Conservation (phyloP, 1,140 invertebrate species). For the Hestina assimilis region DNA sequence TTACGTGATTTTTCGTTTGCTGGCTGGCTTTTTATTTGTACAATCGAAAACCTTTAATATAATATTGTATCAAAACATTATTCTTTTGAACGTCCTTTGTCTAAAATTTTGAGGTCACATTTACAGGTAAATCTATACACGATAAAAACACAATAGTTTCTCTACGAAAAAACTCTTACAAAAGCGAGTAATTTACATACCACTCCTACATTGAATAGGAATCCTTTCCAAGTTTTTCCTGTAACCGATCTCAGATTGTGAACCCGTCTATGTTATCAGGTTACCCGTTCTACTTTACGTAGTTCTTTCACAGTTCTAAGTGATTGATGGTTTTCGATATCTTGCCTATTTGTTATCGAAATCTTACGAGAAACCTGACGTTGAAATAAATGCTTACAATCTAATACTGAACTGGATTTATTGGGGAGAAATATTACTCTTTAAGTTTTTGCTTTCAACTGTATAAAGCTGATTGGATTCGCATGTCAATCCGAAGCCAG, state of each 20-base stretch:
- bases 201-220: not conserved
- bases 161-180: not conserved
- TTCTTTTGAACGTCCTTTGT: no score
- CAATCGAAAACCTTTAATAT: no score
- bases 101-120: no score
- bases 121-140: no score
- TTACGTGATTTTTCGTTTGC: no score
- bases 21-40: no score
- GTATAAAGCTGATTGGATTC: no score
- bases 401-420: slow-evolving; percentile 1
- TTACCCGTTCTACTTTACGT: slow-evolving; percentile 19
- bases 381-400: not conserved
- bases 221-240: slow-evolving; percentile 6
- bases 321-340: slow-evolving; percentile 30
- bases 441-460: no score
- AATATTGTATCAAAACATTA: no score
- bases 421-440: not conserved
- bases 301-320: slow-evolving; percentile 28
- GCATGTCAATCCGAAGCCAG: no score
- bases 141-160: no score
- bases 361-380: not conserved
- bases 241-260: slow-evolving; percentile 24
- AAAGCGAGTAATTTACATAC: slow-evolving; percentile 4
- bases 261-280: slow-evolving; percentile 33
- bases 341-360: slow-evolving; percentile 8